Evolutionary conservation across 2,888 invertebrate genomes (phyloP).

Genomic region (Sicus ferrugineus): DNA sequence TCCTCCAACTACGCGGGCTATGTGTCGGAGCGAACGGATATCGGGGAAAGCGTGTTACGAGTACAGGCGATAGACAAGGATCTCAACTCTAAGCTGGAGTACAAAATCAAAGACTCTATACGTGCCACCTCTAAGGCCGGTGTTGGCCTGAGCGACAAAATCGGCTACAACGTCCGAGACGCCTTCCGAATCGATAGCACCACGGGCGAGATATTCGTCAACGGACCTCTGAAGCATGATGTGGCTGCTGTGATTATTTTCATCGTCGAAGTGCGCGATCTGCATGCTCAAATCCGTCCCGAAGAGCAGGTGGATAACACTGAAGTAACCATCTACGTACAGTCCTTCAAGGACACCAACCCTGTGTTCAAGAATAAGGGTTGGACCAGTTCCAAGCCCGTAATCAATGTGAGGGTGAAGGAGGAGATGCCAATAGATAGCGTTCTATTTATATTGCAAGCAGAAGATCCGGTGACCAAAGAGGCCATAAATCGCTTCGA

Average conservation of each 20-base stretch:
- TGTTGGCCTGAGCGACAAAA: constrained; percentile 70
- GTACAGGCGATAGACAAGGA: constrained; percentile 78
- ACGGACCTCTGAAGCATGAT: constrained; percentile 75
- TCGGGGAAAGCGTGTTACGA: constrained; percentile 71
- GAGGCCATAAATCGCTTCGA: constrained; percentile 71
- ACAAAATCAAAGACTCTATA: constrained; percentile 73
- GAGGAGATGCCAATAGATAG: constrained; percentile 82
- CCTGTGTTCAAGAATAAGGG: constrained; percentile 77
- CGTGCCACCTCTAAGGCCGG: constrained; percentile 80
- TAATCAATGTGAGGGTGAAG: constrained; percentile 73
- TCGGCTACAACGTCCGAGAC: constrained; percentile 71
- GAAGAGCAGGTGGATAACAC: constrained; percentile 72
- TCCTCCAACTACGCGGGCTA: constrained; percentile 72
- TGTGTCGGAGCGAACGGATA: constrained; percentile 74
- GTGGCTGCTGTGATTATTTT: constrained; percentile 78
- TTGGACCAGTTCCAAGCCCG: constrained; percentile 76
- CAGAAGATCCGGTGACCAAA: constrained; percentile 75
- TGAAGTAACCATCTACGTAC: constrained; percentile 80
- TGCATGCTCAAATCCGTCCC: constrained; percentile 74
- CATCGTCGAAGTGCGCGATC: constrained; percentile 75
- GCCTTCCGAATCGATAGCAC: constrained; percentile 76
- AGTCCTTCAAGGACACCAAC: constrained; percentile 79
- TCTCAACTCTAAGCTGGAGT: constrained; percentile 72
- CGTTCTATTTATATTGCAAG: constrained; percentile 73
- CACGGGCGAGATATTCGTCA: constrained; percentile 74